These are phyloP conservation scores for Cyrtorhinus lividipennis DNA, from an alignment of 1,140 invertebrate genomes.

Conservation along the genomic window DNA sequence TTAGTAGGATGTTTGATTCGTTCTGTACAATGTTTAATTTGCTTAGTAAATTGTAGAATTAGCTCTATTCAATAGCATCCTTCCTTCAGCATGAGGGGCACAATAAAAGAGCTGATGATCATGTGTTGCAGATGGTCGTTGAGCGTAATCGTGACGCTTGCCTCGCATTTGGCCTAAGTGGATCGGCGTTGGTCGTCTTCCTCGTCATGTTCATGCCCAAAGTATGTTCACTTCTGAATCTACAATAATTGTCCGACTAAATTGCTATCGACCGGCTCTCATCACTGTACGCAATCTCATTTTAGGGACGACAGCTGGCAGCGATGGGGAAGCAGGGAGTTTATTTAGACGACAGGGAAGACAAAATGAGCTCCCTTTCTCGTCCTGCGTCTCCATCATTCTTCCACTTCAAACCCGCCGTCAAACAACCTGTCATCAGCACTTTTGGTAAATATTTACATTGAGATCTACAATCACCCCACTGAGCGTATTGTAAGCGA, in stretches of 20 bases:
- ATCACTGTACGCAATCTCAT: too few relatives aligned
- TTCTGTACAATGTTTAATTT: too few relatives aligned
- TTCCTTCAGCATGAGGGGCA: too few relatives aligned
- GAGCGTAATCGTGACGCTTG: constrained; percentile 70
- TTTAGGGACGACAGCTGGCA: constrained; percentile 60
- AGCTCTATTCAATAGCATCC: too few relatives aligned
- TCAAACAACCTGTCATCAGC: constrained; percentile 29
- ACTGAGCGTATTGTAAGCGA: neutral
- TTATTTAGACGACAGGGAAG: constrained; percentile 60
- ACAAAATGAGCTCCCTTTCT: constrained; percentile 56
- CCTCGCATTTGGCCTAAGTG: constrained; percentile 69
- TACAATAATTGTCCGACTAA: too few relatives aligned
- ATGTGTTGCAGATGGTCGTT: constrained; percentile 38
- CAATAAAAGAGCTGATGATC: too few relatives aligned
- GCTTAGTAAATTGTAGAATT: too few relatives aligned
- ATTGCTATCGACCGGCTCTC: too few relatives aligned
- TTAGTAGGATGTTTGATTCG: too few relatives aligned
- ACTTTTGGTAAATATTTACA: constrained; percentile 23
- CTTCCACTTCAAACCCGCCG: constrained; percentile 80
- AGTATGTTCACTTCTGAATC: constrained; percentile 21
- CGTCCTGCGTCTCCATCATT: constrained; percentile 71
- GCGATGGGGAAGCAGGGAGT: constrained; percentile 71
- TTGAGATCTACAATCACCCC: neutral
- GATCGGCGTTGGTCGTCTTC: constrained; percentile 68
- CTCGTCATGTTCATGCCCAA: constrained; percentile 89